Evolutionary conservation across 2,888 invertebrate species (phyloP).

Genomic region (Lasioglossum lativentre): DNA sequence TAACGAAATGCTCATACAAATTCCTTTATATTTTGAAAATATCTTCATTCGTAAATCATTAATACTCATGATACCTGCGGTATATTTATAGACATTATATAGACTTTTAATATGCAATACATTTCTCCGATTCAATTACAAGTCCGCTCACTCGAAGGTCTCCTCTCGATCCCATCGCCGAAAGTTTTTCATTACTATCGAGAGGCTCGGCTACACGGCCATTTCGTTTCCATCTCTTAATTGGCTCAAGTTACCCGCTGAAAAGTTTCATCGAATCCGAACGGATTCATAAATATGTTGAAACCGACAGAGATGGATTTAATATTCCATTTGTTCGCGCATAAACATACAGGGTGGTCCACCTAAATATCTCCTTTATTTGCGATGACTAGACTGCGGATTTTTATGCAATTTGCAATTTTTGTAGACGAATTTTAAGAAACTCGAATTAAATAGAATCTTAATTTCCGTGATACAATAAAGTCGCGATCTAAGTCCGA

Average conservation of each 20-base stretch:
- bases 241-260: not conserved
- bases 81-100: not conserved
- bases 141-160: not conserved
- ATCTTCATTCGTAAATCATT: not conserved
- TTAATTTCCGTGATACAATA: too few relatives aligned
- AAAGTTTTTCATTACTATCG: not conserved
- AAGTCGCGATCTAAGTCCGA: too few relatives aligned
- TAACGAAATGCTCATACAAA: not conserved
- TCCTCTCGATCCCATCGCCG: not conserved
- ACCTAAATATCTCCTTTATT: too few relatives aligned
- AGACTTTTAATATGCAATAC: not conserved
- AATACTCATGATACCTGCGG: not conserved
- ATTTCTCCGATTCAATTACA: not conserved
- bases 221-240: conserved; percentile 18
- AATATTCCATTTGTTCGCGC: not conserved
- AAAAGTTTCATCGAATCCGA: not conserved
- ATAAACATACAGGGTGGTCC: not conserved
- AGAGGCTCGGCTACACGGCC: not conserved
- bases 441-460: too few relatives aligned
- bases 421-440: too few relatives aligned
- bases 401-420: too few relatives aligned
- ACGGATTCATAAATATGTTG: not conserved
- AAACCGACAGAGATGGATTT: not conserved
- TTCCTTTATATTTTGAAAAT: not conserved
- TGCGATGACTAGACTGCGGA: too few relatives aligned